Evolutionary conservation across 2,113 vertebrate species (phyloP).

Genomic region (Chaenocephalus aceratus): DNA sequence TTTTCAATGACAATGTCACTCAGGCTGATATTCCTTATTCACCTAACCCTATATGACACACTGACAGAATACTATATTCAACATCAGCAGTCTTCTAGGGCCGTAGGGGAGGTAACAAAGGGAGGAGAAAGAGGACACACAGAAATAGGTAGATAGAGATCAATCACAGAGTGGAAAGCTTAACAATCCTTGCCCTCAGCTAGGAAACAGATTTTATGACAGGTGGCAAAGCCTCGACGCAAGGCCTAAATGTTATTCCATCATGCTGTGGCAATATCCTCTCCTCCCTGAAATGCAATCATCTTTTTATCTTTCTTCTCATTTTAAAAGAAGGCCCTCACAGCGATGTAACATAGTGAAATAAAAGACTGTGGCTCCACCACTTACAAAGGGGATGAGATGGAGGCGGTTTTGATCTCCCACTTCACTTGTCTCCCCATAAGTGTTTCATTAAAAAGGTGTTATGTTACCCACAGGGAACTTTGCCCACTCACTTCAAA

Average conservation of each 20-base stretch:
- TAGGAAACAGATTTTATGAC: constrained; percentile 38
- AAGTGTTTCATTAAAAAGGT: constrained; percentile 30
- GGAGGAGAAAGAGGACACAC: neutral
- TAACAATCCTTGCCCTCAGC: constrained; percentile 6
- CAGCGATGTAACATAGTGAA: neutral
- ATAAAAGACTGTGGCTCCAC: constrained; percentile 1
- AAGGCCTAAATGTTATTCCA: constrained; percentile 38
- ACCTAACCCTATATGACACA: neutral
- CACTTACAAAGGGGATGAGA: neutral
- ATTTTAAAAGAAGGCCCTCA: neutral
- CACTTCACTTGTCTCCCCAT: constrained; percentile 1
- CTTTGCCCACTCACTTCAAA: constrained; percentile 3
- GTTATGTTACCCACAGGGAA: neutral
- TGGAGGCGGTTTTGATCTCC: neutral
- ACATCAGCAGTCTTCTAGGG: neutral
- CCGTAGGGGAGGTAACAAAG: constrained; percentile 3
- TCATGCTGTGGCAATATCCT: neutral
- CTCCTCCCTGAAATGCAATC: constrained; percentile 8
- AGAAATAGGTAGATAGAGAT: constrained; percentile 7
- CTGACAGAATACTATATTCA: neutral
- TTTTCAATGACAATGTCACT: no score
- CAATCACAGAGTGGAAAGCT: neutral
- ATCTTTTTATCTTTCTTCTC: constrained; percentile 16
- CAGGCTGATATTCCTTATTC: neutral
- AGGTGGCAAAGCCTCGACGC: constrained; percentile 36